Percentiles rank a stretch among this genome's conserved stretches.
Evolutionary conservation across 2,113 vertebrate genomes (phyloP).

Genomic region (Plotosus lineatus): DNA sequence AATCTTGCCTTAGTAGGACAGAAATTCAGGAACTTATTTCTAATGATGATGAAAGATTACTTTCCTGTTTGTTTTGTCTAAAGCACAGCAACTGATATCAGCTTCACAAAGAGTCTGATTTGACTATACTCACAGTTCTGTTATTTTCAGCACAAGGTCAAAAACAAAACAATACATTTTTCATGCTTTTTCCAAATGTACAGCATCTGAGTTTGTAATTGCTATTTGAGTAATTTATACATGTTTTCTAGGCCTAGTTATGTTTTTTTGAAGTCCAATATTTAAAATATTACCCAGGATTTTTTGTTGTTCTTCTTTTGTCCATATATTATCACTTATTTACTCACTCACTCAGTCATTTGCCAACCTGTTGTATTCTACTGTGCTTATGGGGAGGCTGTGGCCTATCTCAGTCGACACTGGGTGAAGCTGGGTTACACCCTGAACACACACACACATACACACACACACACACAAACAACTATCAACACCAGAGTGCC

Average conservation of each 20-base stretch:
- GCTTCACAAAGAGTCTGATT: conserved; percentile 43
- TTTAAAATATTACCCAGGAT: too few species aligned
- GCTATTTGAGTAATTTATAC: background rate
- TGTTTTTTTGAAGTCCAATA: background rate
- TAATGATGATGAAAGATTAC: conserved; percentile 55
- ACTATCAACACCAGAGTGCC: too few species aligned
- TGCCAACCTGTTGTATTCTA: too few species aligned
- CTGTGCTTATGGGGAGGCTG: too few species aligned
- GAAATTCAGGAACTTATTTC: conserved; percentile 63
- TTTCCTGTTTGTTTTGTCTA: conserved; percentile 22
- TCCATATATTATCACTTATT: too few species aligned
- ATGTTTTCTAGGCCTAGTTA: background rate
- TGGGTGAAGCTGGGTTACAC: too few species aligned
- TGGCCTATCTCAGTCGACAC: too few species aligned
- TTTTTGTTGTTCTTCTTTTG: too few species aligned
- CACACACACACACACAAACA: too few species aligned
- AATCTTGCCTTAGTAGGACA: conserved; percentile 66
- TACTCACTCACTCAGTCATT: too few species aligned
- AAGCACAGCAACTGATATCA: background rate
- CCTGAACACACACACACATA: too few species aligned
- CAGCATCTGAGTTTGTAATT: background rate
- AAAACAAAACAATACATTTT: background rate
- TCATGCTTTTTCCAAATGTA: too few species aligned
- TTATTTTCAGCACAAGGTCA: conserved; percentile 41
- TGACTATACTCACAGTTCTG: conserved; percentile 63